Base-by-base conservation (phyloP, 2,797 vertebrate species). In the Chrysocyon brachyurus region DNA sequence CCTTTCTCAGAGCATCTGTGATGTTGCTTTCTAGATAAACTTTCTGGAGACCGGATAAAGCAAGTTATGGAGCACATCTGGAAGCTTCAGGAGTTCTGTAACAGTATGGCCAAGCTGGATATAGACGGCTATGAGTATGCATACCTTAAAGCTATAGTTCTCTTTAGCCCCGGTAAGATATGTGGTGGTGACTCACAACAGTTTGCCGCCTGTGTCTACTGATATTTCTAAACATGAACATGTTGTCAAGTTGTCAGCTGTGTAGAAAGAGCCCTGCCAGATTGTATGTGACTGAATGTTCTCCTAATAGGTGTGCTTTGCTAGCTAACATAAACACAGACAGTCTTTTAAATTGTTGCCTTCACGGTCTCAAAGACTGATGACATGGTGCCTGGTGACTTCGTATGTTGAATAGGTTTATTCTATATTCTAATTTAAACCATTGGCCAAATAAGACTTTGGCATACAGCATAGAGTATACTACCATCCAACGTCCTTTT, bases 61-160 rank as follows among this genome's bases (percentile, higher is more conserved):
- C 99, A 99, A 98, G 99, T 99, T 97, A 99, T 99, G 99, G 99
- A 99, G 98, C 99, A 99, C 97, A 99, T 99, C 98, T 99, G 99
- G 99, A 99, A 99, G 98, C 99, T 99, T 95, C 99, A 99, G 98
- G 99, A 99, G 98, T 99, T 99, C 98, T 99, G 99, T 97, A 99
- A 99, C 99, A 99, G 99, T 98, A 99, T 99, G 99, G 99, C 99
- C 10, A 99, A 99, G 98, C 98, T 99, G 98, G 99, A 99, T 98
- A 99, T 99, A 0, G 99, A 99, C 97, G 99, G 99, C 98, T 99
- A 99, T 33, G 99, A 99, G 98, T 99, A 99, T 12, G 99, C 99
- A 72, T 99, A 99, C 98, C 99, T 99, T 98, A 99, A 99, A 98
- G 99, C 99, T 91, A 99, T 99, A 92, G 99, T 99, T 98, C 98